A percentile compares a stretch with the other conserved stretches of the same genome.
Conservation (phyloP, 2,797 vertebrate species). For the Urosaurus nigricauda region DNA sequence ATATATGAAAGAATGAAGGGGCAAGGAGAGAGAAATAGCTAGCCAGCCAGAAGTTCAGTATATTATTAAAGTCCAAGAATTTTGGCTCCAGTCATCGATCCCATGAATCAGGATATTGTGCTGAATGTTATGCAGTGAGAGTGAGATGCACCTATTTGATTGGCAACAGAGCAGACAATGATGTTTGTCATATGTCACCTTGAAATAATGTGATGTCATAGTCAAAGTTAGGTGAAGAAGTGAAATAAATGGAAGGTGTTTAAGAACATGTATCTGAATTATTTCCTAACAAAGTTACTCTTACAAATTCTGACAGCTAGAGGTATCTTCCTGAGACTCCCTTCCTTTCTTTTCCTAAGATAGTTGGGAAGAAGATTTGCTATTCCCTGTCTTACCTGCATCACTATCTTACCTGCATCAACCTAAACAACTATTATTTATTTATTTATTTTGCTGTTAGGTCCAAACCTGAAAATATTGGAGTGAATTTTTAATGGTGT, state of each 20-base stretch:
- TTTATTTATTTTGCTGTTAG: background rate
- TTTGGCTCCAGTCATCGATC: slow-evolving; percentile 34
- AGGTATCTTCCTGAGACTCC: slow-evolving; percentile 24
- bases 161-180: slow-evolving; percentile 41
- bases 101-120: background rate
- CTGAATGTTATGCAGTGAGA: background rate
- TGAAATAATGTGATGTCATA: slow-evolving; percentile 63
- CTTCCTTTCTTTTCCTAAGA: slow-evolving; percentile 14
- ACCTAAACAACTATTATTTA: background rate
- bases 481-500: background rate
- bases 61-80: slow-evolving; percentile 6
- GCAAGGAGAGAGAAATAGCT: background rate
- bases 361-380: slow-evolving; percentile 16
- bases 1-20: slow-evolving; percentile 44
- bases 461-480: background rate
- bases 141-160: slow-evolving; percentile 18
- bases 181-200: slow-evolving; percentile 55
- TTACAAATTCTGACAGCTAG: slow-evolving; percentile 45
- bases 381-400: background rate
- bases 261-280: slow-evolving; percentile 10
- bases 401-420: background rate
- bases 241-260: slow-evolving; percentile 24
- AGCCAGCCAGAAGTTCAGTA: background rate
- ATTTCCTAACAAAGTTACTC: slow-evolving; percentile 33
- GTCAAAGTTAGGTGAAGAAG: slow-evolving; percentile 44